Percentiles rank a stretch among this genome's conserved stretches.
These are phyloP conservation scores for Holotrichia oblita DNA, from an alignment of 1,140 invertebrate genomes.

Conservation along the genomic window DNA sequence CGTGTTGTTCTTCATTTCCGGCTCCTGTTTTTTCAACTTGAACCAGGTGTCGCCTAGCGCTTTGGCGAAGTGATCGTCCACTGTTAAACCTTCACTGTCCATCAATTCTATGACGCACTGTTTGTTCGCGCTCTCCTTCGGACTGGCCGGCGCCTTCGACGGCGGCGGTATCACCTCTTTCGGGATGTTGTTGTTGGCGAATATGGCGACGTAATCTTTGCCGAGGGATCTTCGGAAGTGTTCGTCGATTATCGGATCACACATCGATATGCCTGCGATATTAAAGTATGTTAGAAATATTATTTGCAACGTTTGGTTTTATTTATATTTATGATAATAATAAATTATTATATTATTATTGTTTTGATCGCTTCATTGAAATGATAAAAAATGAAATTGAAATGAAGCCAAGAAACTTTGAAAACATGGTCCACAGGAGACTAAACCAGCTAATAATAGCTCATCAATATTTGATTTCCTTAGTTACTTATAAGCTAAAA, in stretches of 20 bases:
- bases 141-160: constrained; percentile 54
- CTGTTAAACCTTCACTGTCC: constrained; percentile 61
- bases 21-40: constrained; percentile 69
- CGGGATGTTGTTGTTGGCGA: constrained; percentile 60
- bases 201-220: constrained; percentile 85
- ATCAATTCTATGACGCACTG: constrained; percentile 57
- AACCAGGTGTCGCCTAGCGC: constrained; percentile 94
- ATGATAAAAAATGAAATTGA: no score
- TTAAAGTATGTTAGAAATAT: constrained; percentile 21
- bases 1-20: constrained; percentile 52
- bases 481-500: no score
- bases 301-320: background rate
- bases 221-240: constrained; percentile 94
- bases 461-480: no score
- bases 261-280: constrained; percentile 71
- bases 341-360: no score
- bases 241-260: constrained; percentile 93
- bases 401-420: no score
- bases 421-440: no score
- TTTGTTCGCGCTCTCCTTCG: constrained; percentile 39
- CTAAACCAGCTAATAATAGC: no score
- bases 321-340: no score
- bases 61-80: constrained; percentile 97
- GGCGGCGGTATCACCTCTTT: constrained; percentile 65
- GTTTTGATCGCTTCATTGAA: no score